Percentiles rank a stretch among this genome's conserved stretches.
phyloP scores from a whole-genome alignment of 2,888 invertebrate genomes.

The Lithosia quadra region DNA sequence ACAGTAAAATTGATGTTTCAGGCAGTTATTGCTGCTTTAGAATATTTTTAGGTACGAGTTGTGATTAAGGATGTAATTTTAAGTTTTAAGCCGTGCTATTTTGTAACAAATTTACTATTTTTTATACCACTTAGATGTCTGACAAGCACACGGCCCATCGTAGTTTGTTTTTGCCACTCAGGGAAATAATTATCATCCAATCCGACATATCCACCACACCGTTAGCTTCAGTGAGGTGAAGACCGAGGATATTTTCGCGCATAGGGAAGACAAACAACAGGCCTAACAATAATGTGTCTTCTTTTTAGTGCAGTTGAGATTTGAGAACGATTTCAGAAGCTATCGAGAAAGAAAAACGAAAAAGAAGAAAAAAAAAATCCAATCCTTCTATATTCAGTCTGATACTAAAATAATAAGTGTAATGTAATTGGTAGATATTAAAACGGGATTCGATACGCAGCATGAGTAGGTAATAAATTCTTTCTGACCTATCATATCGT shows the following conservation, averaged over 20 bases:
- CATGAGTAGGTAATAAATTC: slow-evolving; percentile 12
- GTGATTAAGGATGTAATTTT: too few relatives aligned
- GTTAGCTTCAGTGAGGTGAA: background rate
- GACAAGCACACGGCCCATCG: too few relatives aligned
- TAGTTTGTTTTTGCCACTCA: background rate
- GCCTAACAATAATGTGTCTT: too few relatives aligned
- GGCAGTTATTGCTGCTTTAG: background rate
- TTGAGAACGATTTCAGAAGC: too few relatives aligned
- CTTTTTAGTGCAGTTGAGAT: too few relatives aligned
- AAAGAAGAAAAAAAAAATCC: too few relatives aligned
- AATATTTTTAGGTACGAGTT: background rate
- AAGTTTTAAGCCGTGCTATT: background rate
- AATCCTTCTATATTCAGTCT: too few relatives aligned
- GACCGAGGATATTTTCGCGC: background rate
- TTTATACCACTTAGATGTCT: too few relatives aligned
- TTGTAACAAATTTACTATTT: background rate
- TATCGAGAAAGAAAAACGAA: too few relatives aligned
- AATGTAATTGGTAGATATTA: background rate
- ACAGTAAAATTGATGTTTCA: background rate
- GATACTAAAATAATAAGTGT: too few relatives aligned
- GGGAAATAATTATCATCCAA: background rate
- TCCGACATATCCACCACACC: background rate
- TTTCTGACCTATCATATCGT: slow-evolving; percentile 3
- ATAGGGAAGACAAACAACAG: too few relatives aligned
- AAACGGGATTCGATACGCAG: background rate